Percentiles rank a stretch among this genome's conserved stretches.
phyloP scores from a whole-genome alignment of 2,113 vertebrate genomes.

The Istiophorus platypterus region DNA sequence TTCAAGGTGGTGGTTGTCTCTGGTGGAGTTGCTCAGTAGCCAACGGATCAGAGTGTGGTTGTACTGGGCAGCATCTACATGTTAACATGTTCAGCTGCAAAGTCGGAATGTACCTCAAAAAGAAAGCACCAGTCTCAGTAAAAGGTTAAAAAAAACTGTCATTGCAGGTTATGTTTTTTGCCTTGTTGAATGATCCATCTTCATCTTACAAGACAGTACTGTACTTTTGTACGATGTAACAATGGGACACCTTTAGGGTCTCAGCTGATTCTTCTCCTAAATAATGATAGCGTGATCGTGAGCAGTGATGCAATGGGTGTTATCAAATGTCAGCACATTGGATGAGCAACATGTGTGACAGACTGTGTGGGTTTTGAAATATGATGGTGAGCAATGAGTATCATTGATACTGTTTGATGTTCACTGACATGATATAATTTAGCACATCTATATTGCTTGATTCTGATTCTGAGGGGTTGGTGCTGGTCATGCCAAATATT shows the following conservation, averaged over 20 bases:
- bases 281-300: slow-evolving; percentile 28
- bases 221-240: slow-evolving; percentile 44
- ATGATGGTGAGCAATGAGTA: background rate
- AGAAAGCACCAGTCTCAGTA: background rate
- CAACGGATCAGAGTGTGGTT: too few relatives aligned
- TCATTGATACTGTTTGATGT: background rate
- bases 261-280: slow-evolving; percentile 38
- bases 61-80: background rate
- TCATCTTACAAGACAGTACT: slow-evolving; percentile 37
- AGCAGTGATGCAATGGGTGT: slow-evolving; percentile 22
- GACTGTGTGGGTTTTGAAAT: background rate
- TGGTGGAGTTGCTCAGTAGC: too few relatives aligned
- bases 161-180: slow-evolving; percentile 56
- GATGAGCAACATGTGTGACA: slow-evolving; percentile 13
- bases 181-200: slow-evolving; percentile 56
- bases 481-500: background rate
- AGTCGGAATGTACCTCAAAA: background rate
- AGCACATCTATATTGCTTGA: background rate
- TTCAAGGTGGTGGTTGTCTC: too few relatives aligned
- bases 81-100: background rate
- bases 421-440: background rate
- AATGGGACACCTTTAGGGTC: slow-evolving; percentile 30
- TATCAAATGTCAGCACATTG: slow-evolving; percentile 21
- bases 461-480: background rate
- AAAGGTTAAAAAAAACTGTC: background rate